These are phyloP conservation scores for Drosophila funebris DNA, from an alignment of 1,140 invertebrate genomes.

Conservation along the genomic window DNA sequence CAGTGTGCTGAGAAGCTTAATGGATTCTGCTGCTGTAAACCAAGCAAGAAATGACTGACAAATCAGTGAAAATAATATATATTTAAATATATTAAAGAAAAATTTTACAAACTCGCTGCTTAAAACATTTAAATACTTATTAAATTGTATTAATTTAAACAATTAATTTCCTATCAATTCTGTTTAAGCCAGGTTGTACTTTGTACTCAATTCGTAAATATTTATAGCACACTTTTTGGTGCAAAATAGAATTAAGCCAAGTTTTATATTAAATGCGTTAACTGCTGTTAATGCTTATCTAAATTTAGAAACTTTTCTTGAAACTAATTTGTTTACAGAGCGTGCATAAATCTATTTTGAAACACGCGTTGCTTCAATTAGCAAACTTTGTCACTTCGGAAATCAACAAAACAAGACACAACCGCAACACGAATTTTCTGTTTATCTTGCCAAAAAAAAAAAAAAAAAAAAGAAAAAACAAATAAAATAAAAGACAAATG, in stretches of 20 bases:
- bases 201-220: neutral
- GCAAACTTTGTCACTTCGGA: slow-evolving; percentile 67
- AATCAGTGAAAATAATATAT: neutral
- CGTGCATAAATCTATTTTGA: slow-evolving; percentile 22
- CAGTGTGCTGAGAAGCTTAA: neutral
- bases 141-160: too few species aligned
- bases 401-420: slow-evolving; percentile 43
- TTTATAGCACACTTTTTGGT: slow-evolving; percentile 11
- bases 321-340: slow-evolving; percentile 17
- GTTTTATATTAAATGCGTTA: neutral
- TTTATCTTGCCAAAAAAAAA: slow-evolving; percentile 49
- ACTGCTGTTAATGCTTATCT: neutral
- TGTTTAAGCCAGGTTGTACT: neutral
- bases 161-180: neutral
- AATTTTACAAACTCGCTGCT: too few species aligned
- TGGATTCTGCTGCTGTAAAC: neutral
- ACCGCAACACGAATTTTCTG: slow-evolving; percentile 56
- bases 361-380: slow-evolving; percentile 59
- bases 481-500: neutral
- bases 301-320: slow-evolving; percentile 8
- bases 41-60: neutral
- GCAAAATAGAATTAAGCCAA: neutral
- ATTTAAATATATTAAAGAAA: too few species aligned
- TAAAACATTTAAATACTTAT: too few species aligned
- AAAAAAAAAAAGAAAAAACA: slow-evolving; percentile 8